Evolutionary conservation across 2,888 invertebrate genomes (phyloP).

Genomic region (Tuberolachnus salignus): DNA sequence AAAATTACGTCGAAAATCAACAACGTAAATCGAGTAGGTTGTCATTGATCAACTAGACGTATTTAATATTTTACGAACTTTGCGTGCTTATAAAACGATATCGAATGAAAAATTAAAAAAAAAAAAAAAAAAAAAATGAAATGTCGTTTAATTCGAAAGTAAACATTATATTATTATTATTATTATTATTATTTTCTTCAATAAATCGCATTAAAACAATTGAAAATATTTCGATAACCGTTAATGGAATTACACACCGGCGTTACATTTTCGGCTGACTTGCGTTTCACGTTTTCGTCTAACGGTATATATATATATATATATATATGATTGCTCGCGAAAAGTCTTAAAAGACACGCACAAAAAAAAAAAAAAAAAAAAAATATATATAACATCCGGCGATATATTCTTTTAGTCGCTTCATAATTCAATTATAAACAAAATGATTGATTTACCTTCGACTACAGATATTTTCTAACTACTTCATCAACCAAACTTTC

Average conservation of each 20-base stretch:
- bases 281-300: not conserved
- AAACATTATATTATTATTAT: too few species aligned
- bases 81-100: too few species aligned
- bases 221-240: not conserved
- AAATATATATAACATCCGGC: not conserved
- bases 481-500: slow-evolving; percentile 28
- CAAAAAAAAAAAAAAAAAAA: slow-evolving; percentile 9
- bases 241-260: not conserved
- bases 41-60: too few species aligned
- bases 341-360: not conserved
- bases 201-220: not conserved
- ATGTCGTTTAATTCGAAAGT: not conserved
- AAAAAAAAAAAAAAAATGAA: not conserved
- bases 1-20: too few species aligned
- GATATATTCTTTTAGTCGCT: slow-evolving; percentile 22
- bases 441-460: slow-evolving; percentile 48
- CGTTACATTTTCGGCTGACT: not conserved
- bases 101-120: not conserved
- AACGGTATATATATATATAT: not conserved
- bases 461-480: slow-evolving; percentile 38
- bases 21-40: too few species aligned
- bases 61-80: too few species aligned
- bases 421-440: slow-evolving; percentile 42
- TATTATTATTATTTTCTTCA: too few species aligned
- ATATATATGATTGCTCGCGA: not conserved